Percentiles rank a stretch among this genome's conserved stretches.
Evolutionary conservation across 1,140 invertebrate species (phyloP).

Genomic region (Oscheius sp.): DNA sequence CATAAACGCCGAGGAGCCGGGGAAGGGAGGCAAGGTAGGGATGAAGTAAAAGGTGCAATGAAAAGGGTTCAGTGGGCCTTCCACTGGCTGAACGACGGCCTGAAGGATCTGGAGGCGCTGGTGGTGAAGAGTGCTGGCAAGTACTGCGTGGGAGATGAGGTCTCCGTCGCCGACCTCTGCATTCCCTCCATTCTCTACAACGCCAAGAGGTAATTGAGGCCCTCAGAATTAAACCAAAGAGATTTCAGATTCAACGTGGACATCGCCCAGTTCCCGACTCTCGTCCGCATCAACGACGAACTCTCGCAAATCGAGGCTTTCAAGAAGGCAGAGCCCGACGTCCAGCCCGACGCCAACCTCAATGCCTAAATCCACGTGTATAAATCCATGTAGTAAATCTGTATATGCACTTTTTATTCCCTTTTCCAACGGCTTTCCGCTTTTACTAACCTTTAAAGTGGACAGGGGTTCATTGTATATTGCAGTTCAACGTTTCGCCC

Average conservation of each 20-base stretch:
- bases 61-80: conserved; percentile 72
- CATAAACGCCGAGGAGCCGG: conserved; percentile 38
- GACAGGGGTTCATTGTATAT: too few relatives aligned
- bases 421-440: neutral
- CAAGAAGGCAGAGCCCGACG: conserved; percentile 78
- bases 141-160: conserved; percentile 85
- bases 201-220: conserved; percentile 67
- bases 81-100: conserved; percentile 84
- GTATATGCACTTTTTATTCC: conserved; percentile 9
- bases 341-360: conserved; percentile 74
- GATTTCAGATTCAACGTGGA: conserved; percentile 79
- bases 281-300: conserved; percentile 75
- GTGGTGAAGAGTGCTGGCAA: conserved; percentile 80
- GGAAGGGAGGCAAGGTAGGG: conserved; percentile 32
- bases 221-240: neutral
- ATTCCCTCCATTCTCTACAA: conserved; percentile 89
- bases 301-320: conserved; percentile 77
- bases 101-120: conserved; percentile 80
- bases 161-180: conserved; percentile 90
- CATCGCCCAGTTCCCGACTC: conserved; percentile 80
- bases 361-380: conserved; percentile 19
- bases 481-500: too few relatives aligned
- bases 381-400: neutral
- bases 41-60: neutral
- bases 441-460: too few relatives aligned